phyloP scores from a whole-genome alignment of 2,888 invertebrate genomes.

The Papilio demoleus region DNA sequence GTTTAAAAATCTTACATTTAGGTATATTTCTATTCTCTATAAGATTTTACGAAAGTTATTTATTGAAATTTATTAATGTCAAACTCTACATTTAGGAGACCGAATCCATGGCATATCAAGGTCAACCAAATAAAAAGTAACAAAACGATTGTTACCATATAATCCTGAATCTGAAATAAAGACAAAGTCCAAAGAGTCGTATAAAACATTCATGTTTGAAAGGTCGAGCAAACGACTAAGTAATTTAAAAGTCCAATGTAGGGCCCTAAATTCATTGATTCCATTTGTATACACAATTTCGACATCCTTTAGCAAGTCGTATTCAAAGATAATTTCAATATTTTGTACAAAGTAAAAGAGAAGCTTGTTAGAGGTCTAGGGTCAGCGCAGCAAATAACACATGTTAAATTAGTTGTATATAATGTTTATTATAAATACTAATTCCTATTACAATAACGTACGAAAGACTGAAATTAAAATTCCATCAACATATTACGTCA shows the following conservation, averaged over 20 bases:
- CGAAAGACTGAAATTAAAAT: no score
- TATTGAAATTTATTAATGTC: neutral
- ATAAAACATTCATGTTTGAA: conserved; percentile 19
- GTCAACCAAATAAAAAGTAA: conserved; percentile 21
- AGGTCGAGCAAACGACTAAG: conserved; percentile 5
- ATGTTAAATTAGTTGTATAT: no score
- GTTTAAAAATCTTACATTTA: no score
- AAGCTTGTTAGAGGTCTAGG: no score
- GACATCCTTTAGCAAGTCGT: neutral
- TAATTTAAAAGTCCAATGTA: conserved; percentile 31
- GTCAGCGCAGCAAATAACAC: no score
- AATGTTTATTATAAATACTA: no score
- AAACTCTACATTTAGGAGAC: neutral
- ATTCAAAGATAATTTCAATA: conserved; percentile 12
- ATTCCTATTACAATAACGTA: no score
- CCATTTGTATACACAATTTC: conserved; percentile 14
- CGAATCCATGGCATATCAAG: conserved; percentile 30
- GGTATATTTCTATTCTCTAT: neutral
- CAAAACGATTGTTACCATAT: conserved; percentile 8
- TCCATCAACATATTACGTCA: no score
- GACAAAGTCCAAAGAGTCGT: conserved; percentile 2
- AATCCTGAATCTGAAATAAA: conserved; percentile 25
- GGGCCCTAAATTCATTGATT: neutral
- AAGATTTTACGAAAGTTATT: neutral
- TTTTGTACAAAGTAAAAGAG: neutral